Conservation (phyloP, 2,888 invertebrate genomes). For the Drosophila paracracens region DNA sequence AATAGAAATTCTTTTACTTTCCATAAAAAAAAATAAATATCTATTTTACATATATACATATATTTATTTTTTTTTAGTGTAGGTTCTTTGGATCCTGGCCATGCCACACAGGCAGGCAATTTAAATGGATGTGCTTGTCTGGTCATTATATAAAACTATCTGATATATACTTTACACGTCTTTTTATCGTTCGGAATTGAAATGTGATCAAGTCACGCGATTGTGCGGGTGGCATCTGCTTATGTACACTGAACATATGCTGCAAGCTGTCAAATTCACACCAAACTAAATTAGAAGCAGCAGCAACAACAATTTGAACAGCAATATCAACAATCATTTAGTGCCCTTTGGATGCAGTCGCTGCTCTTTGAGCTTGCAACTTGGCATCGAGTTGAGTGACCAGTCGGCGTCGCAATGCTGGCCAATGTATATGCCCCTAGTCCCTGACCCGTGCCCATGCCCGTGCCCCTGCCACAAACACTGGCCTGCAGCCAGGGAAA, state of each 20-base stretch:
- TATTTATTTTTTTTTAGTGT: neutral
- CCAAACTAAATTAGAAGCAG: neutral
- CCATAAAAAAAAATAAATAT: no score
- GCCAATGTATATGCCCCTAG: neutral
- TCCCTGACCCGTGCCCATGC: neutral
- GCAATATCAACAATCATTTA: constrained; percentile 8
- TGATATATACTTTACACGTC: constrained; percentile 41
- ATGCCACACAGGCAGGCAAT: constrained; percentile 45
- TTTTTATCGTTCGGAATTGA: constrained; percentile 33
- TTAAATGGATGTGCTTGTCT: constrained; percentile 52
- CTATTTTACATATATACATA: neutral
- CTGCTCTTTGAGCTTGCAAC: constrained; percentile 8
- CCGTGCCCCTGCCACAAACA: neutral
- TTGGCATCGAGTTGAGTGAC: constrained; percentile 46
- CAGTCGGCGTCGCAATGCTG: constrained; percentile 26
- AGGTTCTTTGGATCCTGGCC: neutral
- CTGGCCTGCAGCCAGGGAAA: constrained; percentile 38
- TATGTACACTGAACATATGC: neutral
- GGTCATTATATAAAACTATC: constrained; percentile 50
- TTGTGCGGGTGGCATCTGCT: constrained; percentile 21
- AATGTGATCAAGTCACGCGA: constrained; percentile 63
- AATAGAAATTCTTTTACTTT: no score
- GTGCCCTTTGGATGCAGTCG: neutral
- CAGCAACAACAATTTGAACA: constrained; percentile 4
- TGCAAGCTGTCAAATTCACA: constrained; percentile 53